Evolutionary conservation across 2,797 vertebrate species (phyloP), one percentile per base, ranked within the genome.

Genomic region (Gambelia wislizenii): DNA sequence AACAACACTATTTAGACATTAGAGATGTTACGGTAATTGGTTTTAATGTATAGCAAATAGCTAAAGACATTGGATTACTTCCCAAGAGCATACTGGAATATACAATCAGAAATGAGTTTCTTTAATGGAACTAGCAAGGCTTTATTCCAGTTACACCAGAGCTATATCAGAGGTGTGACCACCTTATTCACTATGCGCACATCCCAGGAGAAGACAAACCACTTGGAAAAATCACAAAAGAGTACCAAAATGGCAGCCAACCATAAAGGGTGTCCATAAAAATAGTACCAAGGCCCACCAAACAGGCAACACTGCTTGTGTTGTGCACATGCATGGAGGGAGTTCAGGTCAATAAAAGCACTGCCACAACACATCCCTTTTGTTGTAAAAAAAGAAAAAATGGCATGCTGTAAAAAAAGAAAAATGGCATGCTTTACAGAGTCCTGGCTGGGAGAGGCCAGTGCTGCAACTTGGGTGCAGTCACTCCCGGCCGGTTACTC

Each of bases 31-130:
- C 79, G 87, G 22, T 94, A 93, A 93, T 93, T 94, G 93, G 86
- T 91, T 96, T 61, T 94, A 89, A 64, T 64, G 72, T 92, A 95
- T 93, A 95, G 92, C 90, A 93, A 89, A 94, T 44, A 87, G 85
- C 87, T 86, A 90, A 95, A 93, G 91, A 89, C 64, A 78, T 91
- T 91, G 91, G 88, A 83, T 90, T 72, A 7, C 87, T 85, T 94
- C 95, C 93, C 95, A 90, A 5, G 59, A 92, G 93, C 59, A 78
- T 81, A 70, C 90, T 91, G 83, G 82, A 86, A 84, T 25, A 54
- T 49, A 92, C 93, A 39, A 83, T 0, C 90, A 93, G 91, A 94
- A 90, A 91, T n/a, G 42, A 61, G 20, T 86, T 77, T 77, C 30
- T 77, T 81, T 67, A 76, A 77, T 36, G 25, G 56, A 20, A 18